These are phyloP conservation scores for Proisotoma minuta DNA, from an alignment of 2,888 invertebrate species.

Conservation along the genomic window DNA sequence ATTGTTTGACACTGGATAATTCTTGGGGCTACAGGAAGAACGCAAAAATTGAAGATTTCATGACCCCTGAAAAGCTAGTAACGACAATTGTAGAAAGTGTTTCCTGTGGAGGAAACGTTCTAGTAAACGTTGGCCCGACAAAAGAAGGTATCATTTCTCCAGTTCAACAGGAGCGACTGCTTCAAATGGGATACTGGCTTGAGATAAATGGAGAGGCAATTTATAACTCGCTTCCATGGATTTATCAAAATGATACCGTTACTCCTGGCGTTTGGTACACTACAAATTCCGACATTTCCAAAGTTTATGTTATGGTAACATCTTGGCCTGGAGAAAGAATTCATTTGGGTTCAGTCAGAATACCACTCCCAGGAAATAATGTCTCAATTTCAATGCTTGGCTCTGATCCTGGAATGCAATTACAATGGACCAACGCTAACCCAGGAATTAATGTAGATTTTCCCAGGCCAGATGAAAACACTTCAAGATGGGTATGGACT, in stretches of 20 bases:
- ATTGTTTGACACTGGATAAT: constrained; percentile 83
- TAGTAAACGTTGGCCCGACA: constrained; percentile 52
- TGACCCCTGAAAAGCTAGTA: constrained; percentile 64
- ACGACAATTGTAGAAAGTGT: constrained; percentile 68
- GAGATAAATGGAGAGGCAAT: constrained; percentile 52
- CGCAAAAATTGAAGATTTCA: constrained; percentile 62
- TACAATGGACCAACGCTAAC: neutral
- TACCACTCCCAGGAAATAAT: too few relatives aligned
- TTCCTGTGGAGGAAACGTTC: constrained; percentile 63
- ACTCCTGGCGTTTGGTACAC: constrained; percentile 65
- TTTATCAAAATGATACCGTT: constrained; percentile 71
- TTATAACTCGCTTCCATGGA: constrained; percentile 53
- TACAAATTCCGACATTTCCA: neutral
- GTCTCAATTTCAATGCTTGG: neutral
- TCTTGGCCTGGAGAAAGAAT: constrained; percentile 2
- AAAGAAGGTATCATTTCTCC: constrained; percentile 51
- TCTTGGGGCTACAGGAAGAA: constrained; percentile 84
- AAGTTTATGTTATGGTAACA: constrained; percentile 8
- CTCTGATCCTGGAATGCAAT: neutral
- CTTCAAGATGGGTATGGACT: constrained; percentile 13
- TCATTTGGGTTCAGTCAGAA: constrained; percentile 5
- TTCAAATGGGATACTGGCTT: constrained; percentile 51
- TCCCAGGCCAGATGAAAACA: neutral
- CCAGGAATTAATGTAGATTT: constrained; percentile 6
- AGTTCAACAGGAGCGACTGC: constrained; percentile 52